Evolutionary conservation across 2,797 vertebrate genomes (phyloP).

Genomic region (Dallia pectoralis): DNA sequence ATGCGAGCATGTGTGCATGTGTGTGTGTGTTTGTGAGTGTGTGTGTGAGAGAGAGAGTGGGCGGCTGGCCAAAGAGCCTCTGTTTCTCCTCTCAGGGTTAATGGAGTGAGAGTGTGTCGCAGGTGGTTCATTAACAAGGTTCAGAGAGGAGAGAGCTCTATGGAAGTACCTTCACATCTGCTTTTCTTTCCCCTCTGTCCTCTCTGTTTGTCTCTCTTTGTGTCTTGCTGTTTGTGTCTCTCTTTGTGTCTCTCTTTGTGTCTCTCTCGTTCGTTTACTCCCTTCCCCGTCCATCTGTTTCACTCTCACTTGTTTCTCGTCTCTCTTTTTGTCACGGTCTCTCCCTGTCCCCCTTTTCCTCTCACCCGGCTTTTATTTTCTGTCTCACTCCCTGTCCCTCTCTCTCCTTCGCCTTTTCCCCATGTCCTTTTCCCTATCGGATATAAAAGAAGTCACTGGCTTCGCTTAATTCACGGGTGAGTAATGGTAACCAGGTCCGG

Average conservation of each 20-base stretch:
- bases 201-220: not conserved
- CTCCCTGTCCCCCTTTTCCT: not conserved
- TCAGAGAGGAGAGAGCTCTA: not conserved
- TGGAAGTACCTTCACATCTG: not conserved
- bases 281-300: not conserved
- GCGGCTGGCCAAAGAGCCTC: not conserved
- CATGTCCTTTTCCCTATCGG: not conserved
- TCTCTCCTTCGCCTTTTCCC: not conserved
- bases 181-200: slow-evolving; percentile 16
- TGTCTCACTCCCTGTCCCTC: not conserved
- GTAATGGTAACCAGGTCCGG: not conserved
- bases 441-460: not conserved
- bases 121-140: not conserved
- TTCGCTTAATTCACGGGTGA: not conserved
- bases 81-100: slow-evolving; percentile 4
- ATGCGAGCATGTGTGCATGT: slow-evolving; percentile 15
- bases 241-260: not conserved
- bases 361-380: too few species aligned
- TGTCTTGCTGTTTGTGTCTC: not conserved
- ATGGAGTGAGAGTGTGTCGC: not conserved
- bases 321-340: too few species aligned
- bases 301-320: not conserved
- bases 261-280: not conserved
- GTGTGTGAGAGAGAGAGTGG: not conserved
- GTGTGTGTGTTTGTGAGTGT: not conserved